These are phyloP conservation scores for Chloroclysta siterata DNA, from an alignment of 2,888 invertebrate species.

Conservation along the genomic window DNA sequence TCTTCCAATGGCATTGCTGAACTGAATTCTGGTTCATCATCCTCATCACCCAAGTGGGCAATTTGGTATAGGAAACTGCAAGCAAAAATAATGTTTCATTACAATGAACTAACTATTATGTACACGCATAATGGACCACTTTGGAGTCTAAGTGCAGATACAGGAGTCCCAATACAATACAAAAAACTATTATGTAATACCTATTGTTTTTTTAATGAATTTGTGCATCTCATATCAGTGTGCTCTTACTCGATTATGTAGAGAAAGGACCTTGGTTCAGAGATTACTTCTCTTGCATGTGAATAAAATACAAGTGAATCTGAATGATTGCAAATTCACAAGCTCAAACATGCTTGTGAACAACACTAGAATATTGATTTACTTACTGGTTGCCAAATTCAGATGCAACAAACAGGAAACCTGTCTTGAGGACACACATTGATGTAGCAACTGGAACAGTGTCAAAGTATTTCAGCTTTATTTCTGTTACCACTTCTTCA, in stretches of 20 bases:
- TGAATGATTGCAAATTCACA: constrained; percentile 58
- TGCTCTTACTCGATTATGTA: constrained; percentile 78
- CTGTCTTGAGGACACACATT: constrained; percentile 99
- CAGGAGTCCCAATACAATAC: no score
- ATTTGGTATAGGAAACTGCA: constrained; percentile 98
- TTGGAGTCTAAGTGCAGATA: no score
- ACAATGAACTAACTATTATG: neutral
- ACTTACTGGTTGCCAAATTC: constrained; percentile 99
- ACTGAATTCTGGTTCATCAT: constrained; percentile 99
- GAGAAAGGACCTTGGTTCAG: constrained; percentile 87
- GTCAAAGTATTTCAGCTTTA: constrained; percentile 99
- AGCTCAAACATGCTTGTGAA: constrained; percentile 38
- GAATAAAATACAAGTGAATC: constrained; percentile 50
- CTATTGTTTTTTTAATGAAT: neutral
- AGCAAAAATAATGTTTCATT: constrained; percentile 5
- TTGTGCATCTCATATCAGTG: constrained; percentile 86
- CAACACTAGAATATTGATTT: constrained; percentile 32
- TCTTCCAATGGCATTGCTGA: constrained; percentile 99
- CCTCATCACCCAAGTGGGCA: constrained; percentile 99
- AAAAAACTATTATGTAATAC: no score
- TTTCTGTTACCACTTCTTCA: constrained; percentile 99
- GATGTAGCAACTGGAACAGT: constrained; percentile 98
- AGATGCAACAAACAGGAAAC: constrained; percentile 98
- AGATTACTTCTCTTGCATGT: constrained; percentile 79
- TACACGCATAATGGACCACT: no score